Percentiles rank a stretch among this genome's conserved stretches.
These are phyloP conservation scores for Drosophila ficusphila DNA, from an alignment of 1,140 invertebrate species.

Conservation along the genomic window DNA sequence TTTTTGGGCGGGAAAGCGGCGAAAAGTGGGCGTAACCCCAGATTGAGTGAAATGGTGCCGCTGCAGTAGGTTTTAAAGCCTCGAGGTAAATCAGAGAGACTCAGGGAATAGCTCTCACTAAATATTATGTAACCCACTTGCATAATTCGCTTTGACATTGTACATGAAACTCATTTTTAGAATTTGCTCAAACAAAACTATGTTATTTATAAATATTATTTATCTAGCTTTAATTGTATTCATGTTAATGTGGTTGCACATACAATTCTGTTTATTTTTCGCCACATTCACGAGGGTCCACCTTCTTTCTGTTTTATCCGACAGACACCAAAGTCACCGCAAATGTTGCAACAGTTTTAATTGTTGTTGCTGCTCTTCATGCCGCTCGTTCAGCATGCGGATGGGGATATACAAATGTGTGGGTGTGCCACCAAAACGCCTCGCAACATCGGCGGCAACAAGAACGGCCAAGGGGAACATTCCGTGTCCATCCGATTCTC, in stretches of 20 bases:
- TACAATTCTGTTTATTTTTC: slow-evolving; percentile 2
- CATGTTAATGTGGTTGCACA: slow-evolving; percentile 5
- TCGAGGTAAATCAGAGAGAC: not conserved
- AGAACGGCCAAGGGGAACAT: slow-evolving; percentile 5
- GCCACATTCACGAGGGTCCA: too few species aligned
- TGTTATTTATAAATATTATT: too few species aligned
- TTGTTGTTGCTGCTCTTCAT: slow-evolving; percentile 29
- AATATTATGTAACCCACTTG: not conserved
- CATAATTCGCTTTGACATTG: too few species aligned
- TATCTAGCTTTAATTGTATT: slow-evolving; percentile 6
- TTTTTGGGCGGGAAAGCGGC: not conserved
- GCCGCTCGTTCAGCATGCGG: not conserved
- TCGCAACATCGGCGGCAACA: slow-evolving; percentile 38
- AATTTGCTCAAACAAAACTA: too few species aligned
- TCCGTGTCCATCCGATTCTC: slow-evolving; percentile 45
- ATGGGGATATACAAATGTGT: slow-evolving; percentile 2
- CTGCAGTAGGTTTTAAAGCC: not conserved
- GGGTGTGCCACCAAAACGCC: slow-evolving; percentile 46
- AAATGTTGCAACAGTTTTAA: slow-evolving; percentile 55
- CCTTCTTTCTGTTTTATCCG: not conserved
- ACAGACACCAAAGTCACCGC: slow-evolving; percentile 36
- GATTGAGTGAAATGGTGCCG: slow-evolving; percentile 14
- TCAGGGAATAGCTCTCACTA: not conserved
- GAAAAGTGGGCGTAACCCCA: not conserved
- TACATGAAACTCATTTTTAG: too few species aligned